Conservation (phyloP, 1,140 invertebrate genomes). For the Macrosteles quadrilineatus region DNA sequence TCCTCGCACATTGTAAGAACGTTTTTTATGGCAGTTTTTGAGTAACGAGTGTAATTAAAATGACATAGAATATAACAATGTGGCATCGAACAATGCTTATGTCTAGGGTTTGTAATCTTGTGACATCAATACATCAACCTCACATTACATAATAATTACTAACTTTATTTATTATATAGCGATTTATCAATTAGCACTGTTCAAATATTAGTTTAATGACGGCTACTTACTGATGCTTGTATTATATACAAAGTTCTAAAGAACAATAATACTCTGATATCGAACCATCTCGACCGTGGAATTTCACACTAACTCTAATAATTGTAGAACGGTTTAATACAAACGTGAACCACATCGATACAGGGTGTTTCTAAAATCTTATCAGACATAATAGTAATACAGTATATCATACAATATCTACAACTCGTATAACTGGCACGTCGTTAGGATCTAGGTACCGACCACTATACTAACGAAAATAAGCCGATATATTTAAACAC, state of each 20-base stretch:
- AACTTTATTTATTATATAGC: constrained; percentile 18
- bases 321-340: constrained; percentile 19
- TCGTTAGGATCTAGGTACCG: constrained; percentile 19
- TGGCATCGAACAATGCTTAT: neutral
- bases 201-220: constrained; percentile 14
- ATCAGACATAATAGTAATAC: constrained; percentile 24
- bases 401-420: constrained; percentile 23
- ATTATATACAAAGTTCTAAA: constrained; percentile 1
- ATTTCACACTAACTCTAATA: constrained; percentile 20
- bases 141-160: constrained; percentile 30
- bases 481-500: constrained; percentile 15
- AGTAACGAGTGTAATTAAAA: neutral
- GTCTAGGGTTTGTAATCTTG: constrained; percentile 12
- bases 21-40: constrained; percentile 7
- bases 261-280: constrained; percentile 11
- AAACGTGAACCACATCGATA: constrained; percentile 23
- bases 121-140: constrained; percentile 27
- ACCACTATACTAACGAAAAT: constrained; percentile 22
- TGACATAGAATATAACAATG: constrained; percentile 4
- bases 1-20: no score
- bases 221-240: constrained; percentile 8
- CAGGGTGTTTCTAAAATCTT: constrained; percentile 28
- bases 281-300: neutral
- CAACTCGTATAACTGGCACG: constrained; percentile 8
- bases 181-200: constrained; percentile 26